These are phyloP conservation scores for Metellina segmentata DNA, from an alignment of 2,888 invertebrate species.

Conservation along the genomic window DNA sequence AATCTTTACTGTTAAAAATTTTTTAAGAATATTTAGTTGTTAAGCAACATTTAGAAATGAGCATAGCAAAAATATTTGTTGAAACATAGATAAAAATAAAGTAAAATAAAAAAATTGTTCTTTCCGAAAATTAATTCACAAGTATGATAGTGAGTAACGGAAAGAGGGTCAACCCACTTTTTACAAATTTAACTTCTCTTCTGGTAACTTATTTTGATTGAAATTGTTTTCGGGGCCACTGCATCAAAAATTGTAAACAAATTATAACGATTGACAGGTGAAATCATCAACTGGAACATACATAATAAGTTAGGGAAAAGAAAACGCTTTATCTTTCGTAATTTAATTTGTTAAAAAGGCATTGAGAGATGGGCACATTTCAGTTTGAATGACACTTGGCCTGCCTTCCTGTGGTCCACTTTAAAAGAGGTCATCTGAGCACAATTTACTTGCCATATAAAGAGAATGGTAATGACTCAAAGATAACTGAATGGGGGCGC, in stretches of 20 bases:
- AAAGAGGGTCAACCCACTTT: background rate
- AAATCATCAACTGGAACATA: background rate
- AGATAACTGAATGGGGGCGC: background rate
- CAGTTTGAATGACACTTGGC: conserved; percentile 30
- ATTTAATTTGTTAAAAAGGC: conserved; percentile 28
- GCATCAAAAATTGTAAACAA: background rate
- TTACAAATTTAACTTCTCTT: background rate
- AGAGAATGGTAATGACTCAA: background rate
- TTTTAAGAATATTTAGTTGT: too few relatives aligned
- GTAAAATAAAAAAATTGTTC: too few relatives aligned
- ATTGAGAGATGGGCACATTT: conserved; percentile 31
- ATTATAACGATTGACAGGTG: conserved; percentile 3
- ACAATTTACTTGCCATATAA: conserved; percentile 35
- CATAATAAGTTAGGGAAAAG: background rate
- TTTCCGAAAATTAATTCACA: background rate
- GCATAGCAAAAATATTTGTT: too few relatives aligned
- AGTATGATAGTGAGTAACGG: background rate
- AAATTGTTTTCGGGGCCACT: background rate
- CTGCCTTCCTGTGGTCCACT: conserved; percentile 36
- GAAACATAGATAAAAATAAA: too few relatives aligned
- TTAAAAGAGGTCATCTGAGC: conserved; percentile 31
- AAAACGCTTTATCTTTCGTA: background rate
- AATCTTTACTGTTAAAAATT: too few relatives aligned
- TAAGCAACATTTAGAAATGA: too few relatives aligned
- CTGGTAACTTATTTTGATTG: background rate